Evolutionary conservation across 2,113 vertebrate species (phyloP).

Genomic region (Plestiodon gilberti): DNA sequence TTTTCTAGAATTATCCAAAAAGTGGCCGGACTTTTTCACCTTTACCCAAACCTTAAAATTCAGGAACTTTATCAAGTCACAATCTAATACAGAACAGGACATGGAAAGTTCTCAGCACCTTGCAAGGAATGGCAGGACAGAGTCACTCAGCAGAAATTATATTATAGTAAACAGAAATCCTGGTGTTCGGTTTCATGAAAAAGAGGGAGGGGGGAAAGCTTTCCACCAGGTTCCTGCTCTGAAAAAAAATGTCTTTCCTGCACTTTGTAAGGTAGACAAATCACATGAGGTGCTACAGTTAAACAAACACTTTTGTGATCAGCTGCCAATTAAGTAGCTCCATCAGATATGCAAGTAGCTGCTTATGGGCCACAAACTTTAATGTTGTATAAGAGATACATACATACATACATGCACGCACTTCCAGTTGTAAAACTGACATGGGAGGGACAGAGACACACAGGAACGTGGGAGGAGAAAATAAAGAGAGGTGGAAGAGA

Average conservation of each 20-base stretch:
- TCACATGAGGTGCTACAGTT: slow-evolving; percentile 43
- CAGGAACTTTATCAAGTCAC: not conserved
- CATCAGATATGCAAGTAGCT: slow-evolving; percentile 6
- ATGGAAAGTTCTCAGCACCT: not conserved
- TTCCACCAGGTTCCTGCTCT: slow-evolving; percentile 44
- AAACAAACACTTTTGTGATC: slow-evolving; percentile 47
- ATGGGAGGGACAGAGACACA: slow-evolving; percentile 10
- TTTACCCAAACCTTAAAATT: not conserved
- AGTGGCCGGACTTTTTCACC: not conserved
- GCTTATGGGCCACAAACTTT: slow-evolving; percentile 39
- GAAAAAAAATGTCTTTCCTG: slow-evolving; percentile 43
- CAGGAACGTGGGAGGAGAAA: not conserved
- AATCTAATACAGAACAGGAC: not conserved
- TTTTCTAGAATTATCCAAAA: not conserved
- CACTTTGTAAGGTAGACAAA: not conserved
- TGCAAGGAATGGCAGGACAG: not conserved
- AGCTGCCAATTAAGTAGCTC: slow-evolving; percentile 35
- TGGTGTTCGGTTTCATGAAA: not conserved
- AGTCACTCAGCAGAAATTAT: not conserved
- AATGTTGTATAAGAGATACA: not conserved
- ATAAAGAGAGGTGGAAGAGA: not conserved
- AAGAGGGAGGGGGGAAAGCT: slow-evolving; percentile 42
- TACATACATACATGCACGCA: not conserved
- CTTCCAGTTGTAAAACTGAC: slow-evolving; percentile 30
- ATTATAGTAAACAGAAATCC: not conserved